Base-by-base conservation (phyloP, 2,113 vertebrate species). In the Chionomys nivalis region DNA sequence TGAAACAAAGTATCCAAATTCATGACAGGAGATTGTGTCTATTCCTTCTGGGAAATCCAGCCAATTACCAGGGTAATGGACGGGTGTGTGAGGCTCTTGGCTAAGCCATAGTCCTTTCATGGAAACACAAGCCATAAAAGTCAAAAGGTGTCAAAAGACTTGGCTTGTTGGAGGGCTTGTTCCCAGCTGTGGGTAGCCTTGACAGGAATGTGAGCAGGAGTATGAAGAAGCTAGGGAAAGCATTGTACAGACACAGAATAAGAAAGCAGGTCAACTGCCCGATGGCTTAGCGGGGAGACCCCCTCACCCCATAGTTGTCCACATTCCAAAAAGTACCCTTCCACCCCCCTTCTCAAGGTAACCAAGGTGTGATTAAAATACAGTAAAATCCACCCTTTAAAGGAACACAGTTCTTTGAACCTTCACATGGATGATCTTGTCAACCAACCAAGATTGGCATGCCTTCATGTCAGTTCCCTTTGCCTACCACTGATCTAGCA, bases 91-190 rank as follows among this genome's bases (percentile, higher is more conserved):
- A 58, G 78, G 47, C 13, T 86, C n/a, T 76, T 81, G 93, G 47
- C 65, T 68, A 52, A 94, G 78, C 87, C 94, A 21, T 66, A 91
- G 75, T 70, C 90, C 92, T 66, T 86, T 96, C 94, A 93, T 83
- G 81, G 85, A 96, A 96, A 91, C 24, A 42, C 49, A 87, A 92
- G 94, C 87, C 87, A 72, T 97, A 86, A 93, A 79, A 90, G 92
- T 95, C 66, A 78, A 16, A 96, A 87, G 47, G 42, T 14, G 0
- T 96, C 90, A 79, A 28, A 72, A 96, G 94, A 72, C 66, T 78
- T 58, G 44, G 87, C 82, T 94, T 77, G 19, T 91, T 55, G 24
- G 77, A 63, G 72, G 76, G 49, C 92, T 96, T 47, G 24, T 73
- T 95, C 90, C 68, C 63, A 76, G 49, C 44, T 36, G 19, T 33